Evolutionary conservation across 2,888 invertebrate species (phyloP).

Genomic region (Sphinx pinastri): DNA sequence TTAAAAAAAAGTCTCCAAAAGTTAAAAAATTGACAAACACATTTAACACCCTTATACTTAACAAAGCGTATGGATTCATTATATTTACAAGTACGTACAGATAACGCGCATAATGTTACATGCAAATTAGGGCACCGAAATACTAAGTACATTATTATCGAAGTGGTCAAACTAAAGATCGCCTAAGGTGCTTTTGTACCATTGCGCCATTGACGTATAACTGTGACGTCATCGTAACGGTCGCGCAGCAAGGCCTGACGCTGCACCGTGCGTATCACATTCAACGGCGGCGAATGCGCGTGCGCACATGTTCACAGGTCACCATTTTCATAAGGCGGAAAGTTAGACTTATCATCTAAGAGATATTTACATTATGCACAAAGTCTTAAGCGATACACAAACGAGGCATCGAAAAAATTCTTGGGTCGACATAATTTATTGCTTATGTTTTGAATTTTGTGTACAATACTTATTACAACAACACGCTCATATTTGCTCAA

Average conservation of each 20-base stretch:
- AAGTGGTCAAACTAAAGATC: constrained; percentile 48
- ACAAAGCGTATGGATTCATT: constrained; percentile 83
- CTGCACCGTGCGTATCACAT: constrained; percentile 38
- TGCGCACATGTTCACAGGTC: constrained; percentile 53
- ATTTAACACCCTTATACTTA: constrained; percentile 80
- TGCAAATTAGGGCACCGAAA: constrained; percentile 75
- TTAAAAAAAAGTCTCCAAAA: constrained; percentile 72
- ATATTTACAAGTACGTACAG: constrained; percentile 75
- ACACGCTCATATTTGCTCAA: constrained; percentile 61
- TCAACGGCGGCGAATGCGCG: constrained; percentile 38
- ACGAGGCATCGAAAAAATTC: constrained; percentile 57
- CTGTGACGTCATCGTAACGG: neutral
- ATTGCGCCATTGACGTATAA: neutral
- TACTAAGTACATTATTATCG: constrained; percentile 71
- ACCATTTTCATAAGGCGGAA: constrained; percentile 79
- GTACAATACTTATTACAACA: constrained; percentile 50
- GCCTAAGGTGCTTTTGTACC: constrained; percentile 36
- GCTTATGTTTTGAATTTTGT: constrained; percentile 55
- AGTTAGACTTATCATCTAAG: constrained; percentile 61
- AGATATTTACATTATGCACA: constrained; percentile 82
- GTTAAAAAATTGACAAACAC: constrained; percentile 81
- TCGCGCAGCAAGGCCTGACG: constrained; percentile 41
- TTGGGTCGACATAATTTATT: constrained; percentile 62
- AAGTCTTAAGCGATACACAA: constrained; percentile 66
- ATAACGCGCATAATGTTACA: constrained; percentile 71